Conservation (phyloP, 2,113 vertebrate genomes). For the Dasyprocta punctata region DNA sequence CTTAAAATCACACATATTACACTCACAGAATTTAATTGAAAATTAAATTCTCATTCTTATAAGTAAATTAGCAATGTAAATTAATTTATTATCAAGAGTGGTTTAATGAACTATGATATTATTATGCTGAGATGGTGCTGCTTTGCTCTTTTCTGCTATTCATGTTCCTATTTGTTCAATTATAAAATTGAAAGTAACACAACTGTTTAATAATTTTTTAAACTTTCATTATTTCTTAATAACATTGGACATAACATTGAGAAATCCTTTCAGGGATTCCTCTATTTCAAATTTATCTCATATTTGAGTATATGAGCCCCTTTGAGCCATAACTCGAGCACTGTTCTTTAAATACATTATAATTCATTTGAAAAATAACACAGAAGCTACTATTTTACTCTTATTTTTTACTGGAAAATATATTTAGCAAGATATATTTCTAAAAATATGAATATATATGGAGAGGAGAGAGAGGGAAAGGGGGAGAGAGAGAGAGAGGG, state of each 20-base stretch:
- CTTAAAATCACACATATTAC: background rate
- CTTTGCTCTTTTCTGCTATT: background rate
- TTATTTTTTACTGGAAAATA: background rate
- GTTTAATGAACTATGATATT: background rate
- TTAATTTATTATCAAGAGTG: background rate
- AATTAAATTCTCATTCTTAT: constrained; percentile 16
- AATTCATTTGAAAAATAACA: constrained; percentile 1
- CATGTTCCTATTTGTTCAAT: background rate
- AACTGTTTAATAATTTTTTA: background rate
- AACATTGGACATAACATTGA: background rate
- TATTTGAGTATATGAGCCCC: constrained; percentile 12
- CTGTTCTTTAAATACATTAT: background rate
- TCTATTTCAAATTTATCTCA: constrained; percentile 38
- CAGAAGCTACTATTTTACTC: background rate
- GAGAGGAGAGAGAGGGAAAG: background rate
- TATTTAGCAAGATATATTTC: background rate
- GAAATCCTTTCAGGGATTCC: constrained; percentile 17
- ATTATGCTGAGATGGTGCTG: background rate
- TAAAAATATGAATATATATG: background rate
- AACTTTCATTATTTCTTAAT: background rate
- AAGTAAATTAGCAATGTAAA: background rate
- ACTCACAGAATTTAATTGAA: constrained; percentile 30
- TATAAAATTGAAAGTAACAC: background rate
- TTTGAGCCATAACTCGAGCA: background rate
- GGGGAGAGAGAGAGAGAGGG: background rate